Conservation (phyloP, 92 coral and sea anemone species). For the Pocillopora grandis region DNA sequence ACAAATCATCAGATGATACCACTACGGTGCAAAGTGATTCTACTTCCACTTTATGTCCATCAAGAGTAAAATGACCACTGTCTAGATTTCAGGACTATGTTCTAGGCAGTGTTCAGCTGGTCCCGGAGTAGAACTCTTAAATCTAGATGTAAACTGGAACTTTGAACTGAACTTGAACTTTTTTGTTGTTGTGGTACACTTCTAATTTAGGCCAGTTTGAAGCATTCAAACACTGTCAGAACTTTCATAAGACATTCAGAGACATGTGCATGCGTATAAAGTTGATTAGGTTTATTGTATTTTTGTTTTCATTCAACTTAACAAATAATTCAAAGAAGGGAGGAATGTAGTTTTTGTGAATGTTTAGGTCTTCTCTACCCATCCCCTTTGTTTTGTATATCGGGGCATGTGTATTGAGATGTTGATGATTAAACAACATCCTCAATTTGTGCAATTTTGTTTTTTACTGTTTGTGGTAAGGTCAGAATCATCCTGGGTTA, state of each 20-base stretch:
- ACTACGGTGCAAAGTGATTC: conserved; percentile 4
- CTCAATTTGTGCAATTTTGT: too few species aligned
- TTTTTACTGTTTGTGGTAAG: too few species aligned
- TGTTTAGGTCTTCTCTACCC: neutral
- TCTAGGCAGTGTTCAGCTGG: conserved; percentile 15
- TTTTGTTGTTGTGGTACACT: neutral
- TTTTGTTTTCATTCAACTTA: neutral
- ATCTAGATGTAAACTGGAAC: neutral
- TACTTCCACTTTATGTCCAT: conserved; percentile 1
- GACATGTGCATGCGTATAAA: neutral
- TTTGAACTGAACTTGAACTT: neutral
- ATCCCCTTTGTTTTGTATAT: too few species aligned
- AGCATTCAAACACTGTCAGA: neutral
- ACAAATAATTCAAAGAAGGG: conserved; percentile 7
- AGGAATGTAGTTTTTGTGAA: conserved; percentile 8
- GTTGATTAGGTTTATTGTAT: neutral
- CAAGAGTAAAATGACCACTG: conserved; percentile 2
- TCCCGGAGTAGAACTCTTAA: neutral
- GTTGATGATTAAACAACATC: too few species aligned
- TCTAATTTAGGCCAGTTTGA: neutral
- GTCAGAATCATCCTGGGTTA: too few species aligned
- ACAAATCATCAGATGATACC: conserved; percentile 20
- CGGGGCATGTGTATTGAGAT: too few species aligned
- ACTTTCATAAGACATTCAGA: neutral
- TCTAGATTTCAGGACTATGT: conserved; percentile 28